Conservation (phyloP, 2,113 vertebrate genomes). For the Engraulis encrasicolus region DNA sequence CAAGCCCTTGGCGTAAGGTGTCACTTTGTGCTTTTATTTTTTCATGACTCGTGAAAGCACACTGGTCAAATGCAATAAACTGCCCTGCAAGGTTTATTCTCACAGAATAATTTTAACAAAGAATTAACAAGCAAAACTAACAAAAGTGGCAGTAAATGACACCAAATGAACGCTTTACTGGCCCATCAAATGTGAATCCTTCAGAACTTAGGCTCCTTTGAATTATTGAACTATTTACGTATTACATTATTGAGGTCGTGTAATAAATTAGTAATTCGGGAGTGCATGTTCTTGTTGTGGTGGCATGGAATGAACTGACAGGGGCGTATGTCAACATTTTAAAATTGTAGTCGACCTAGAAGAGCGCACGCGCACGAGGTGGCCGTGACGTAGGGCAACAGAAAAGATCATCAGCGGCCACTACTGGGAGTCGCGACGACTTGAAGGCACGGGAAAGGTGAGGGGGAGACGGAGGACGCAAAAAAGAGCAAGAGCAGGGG, state of each 20-base stretch:
- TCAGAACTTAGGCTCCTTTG: too few species aligned
- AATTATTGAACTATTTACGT: too few species aligned
- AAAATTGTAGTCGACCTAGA: slow-evolving; percentile 45
- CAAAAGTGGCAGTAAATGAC: background rate
- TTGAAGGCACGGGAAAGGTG: slow-evolving; percentile 40
- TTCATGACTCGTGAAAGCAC: too few species aligned
- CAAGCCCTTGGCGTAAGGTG: too few species aligned
- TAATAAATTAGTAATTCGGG: too few species aligned
- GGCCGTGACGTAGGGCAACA: slow-evolving; percentile 64
- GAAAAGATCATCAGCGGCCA: slow-evolving; percentile 62
- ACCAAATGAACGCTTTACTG: background rate
- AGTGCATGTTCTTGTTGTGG: too few species aligned
- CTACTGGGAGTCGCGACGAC: slow-evolving; percentile 46
- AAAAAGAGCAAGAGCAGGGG: slow-evolving; percentile 26
- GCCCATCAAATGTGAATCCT: too few species aligned
- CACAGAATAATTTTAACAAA: too few species aligned
- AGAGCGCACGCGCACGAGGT: slow-evolving; percentile 67
- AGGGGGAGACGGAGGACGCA: slow-evolving; percentile 28
- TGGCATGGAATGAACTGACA: background rate
- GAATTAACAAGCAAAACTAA: background rate
- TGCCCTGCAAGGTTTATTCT: too few species aligned
- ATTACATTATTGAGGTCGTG: too few species aligned
- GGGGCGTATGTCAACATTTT: background rate
- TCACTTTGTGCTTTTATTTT: too few species aligned
- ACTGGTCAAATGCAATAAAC: too few species aligned